Evolutionary conservation across 2,113 vertebrate species (phyloP).

Genomic region (Carlito syrichta): DNA sequence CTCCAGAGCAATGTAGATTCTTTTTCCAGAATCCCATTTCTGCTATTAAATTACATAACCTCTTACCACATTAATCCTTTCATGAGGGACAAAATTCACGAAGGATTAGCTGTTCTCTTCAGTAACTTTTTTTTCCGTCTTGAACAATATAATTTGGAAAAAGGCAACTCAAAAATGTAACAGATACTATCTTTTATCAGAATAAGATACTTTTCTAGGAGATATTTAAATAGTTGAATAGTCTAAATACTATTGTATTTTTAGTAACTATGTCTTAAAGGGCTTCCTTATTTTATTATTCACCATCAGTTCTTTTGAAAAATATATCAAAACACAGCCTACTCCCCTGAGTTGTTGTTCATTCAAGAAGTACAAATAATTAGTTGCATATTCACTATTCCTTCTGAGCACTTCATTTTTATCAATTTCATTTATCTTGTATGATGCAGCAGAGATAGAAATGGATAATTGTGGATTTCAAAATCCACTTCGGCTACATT

Average conservation of each 20-base stretch:
- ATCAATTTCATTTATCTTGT: not conserved
- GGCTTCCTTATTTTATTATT: not conserved
- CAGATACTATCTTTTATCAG: not conserved
- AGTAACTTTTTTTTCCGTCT: not conserved
- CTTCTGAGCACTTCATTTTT: not conserved
- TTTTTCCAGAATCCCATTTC: not conserved
- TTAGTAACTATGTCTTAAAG: not conserved
- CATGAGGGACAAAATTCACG: not conserved
- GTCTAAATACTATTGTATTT: not conserved
- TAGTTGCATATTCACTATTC: not conserved
- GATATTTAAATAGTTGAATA: not conserved
- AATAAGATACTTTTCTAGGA: not conserved
- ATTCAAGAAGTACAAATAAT: not conserved
- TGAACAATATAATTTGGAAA: constrained; percentile 12
- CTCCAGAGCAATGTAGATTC: not conserved
- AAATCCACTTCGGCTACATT: not conserved
- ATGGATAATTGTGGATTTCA: not conserved
- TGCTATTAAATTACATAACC: not conserved
- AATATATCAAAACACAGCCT: not conserved
- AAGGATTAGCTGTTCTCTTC: constrained; percentile 19
- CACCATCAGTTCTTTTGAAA: not conserved
- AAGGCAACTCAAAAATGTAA: not conserved
- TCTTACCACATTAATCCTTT: not conserved
- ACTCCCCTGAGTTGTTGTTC: not conserved
- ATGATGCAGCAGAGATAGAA: not conserved